These are phyloP conservation scores for Drosophila pseudotakahashii DNA, from an alignment of 2,888 invertebrate genomes.

Conservation along the genomic window DNA sequence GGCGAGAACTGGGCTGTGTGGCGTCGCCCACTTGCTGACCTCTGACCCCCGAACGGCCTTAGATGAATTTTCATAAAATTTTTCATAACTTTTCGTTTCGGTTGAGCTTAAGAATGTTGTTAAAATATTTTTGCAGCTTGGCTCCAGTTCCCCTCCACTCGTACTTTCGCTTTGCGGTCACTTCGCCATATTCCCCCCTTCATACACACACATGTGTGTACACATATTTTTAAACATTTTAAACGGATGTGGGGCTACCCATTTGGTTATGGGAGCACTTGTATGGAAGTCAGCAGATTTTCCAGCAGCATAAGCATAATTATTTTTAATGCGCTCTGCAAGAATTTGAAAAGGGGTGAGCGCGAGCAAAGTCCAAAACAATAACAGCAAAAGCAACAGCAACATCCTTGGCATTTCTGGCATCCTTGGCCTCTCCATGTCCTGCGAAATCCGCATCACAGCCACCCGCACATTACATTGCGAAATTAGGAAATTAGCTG, in stretches of 20 bases:
- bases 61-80: conserved; percentile 71
- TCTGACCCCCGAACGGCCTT: conserved; percentile 19
- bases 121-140: conserved; percentile 64
- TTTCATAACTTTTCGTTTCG: conserved; percentile 78
- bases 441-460: background rate
- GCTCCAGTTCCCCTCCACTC: conserved; percentile 1
- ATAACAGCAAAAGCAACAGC: conserved; percentile 33
- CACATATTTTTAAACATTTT: background rate
- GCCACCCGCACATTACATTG: conserved; percentile 37
- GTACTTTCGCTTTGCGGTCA: conserved; percentile 63
- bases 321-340: conserved; percentile 68
- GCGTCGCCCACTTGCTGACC: conserved; percentile 7
- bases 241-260: conserved; percentile 12
- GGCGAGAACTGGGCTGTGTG: background rate
- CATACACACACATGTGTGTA: no score
- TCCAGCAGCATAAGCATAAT: conserved; percentile 69
- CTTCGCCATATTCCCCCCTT: conserved; percentile 25
- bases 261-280: conserved; percentile 26
- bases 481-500: conserved; percentile 51
- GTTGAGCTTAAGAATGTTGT: conserved; percentile 75
- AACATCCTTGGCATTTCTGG: conserved; percentile 38
- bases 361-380: conserved; percentile 13
- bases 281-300: conserved; percentile 52
- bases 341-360: conserved; percentile 42
- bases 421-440: conserved; percentile 22